Conservation (phyloP, 35 echinoderm and acorn worm genomes). For the Apostichopus parvimensis region DNA sequence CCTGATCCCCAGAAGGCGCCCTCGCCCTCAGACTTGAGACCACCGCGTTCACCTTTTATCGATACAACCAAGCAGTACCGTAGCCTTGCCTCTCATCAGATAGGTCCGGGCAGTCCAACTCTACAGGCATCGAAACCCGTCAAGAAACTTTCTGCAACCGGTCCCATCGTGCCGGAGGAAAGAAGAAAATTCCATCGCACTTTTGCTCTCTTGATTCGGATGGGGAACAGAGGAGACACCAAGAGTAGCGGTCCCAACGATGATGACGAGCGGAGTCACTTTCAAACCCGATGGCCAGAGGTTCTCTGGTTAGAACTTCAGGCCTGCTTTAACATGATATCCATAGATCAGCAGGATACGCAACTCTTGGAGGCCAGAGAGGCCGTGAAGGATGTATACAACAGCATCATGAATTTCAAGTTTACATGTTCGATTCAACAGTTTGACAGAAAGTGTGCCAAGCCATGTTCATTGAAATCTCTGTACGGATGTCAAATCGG, state of each 20-base stretch:
- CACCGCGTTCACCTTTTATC: constrained; percentile 43
- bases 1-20: not conserved
- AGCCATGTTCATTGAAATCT: constrained; percentile 35
- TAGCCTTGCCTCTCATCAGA: constrained; percentile 47
- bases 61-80: constrained; percentile 54
- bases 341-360: constrained; percentile 72
- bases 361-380: constrained; percentile 57
- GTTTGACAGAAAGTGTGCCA: not conserved
- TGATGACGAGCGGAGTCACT: constrained; percentile 60
- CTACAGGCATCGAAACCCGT: not conserved
- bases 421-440: constrained; percentile 39
- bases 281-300: constrained; percentile 73
- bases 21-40: not conserved
- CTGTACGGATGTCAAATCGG: constrained; percentile 21
- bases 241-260: constrained; percentile 11
- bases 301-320: constrained; percentile 89
- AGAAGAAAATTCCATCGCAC: constrained; percentile 81
- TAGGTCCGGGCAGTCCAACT: constrained; percentile 53
- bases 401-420: constrained; percentile 76
- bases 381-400: constrained; percentile 49
- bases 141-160: constrained; percentile 62
- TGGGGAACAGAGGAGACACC: constrained; percentile 67
- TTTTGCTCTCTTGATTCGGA: constrained; percentile 86
- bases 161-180: constrained; percentile 60
- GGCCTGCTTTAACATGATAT: constrained; percentile 68